These are phyloP conservation scores for Bunonema sp. DNA, from an alignment of 2,888 invertebrate genomes.

Conservation along the genomic window DNA sequence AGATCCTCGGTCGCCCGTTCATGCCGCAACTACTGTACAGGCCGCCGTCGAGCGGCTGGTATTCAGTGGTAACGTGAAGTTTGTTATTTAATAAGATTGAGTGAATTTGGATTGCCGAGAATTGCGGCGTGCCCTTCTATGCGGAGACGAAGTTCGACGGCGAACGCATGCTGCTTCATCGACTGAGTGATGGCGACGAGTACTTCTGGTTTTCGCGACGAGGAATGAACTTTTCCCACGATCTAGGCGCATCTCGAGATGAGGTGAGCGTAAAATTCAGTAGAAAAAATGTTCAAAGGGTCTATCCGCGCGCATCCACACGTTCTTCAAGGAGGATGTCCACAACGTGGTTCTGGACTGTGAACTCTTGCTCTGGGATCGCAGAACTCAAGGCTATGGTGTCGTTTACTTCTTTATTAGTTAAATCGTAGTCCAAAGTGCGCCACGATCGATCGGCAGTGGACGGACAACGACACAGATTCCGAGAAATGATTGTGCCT, in stretches of 20 bases:
- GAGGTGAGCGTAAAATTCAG: constrained; percentile 5
- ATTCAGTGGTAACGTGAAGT: no score
- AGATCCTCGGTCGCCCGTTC: no score
- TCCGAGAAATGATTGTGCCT: constrained; percentile 4
- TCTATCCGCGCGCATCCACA: constrained; percentile 10
- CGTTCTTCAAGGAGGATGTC: constrained; percentile 10
- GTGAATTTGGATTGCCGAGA: no score
- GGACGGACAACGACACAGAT: constrained; percentile 12
- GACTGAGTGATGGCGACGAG: background rate
- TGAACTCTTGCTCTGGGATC: constrained; percentile 11
- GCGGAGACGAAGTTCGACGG: constrained; percentile 18
- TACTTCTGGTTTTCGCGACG: constrained; percentile 16
- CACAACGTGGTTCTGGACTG: constrained; percentile 15
- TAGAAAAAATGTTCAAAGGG: no score
- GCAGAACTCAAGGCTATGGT: no score
- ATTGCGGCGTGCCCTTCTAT: constrained; percentile 13
- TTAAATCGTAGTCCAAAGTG: no score
- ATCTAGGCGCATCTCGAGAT: constrained; percentile 9
- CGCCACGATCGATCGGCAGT: no score
- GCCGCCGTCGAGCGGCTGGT: no score
- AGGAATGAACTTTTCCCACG: constrained; percentile 11
- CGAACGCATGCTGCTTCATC: constrained; percentile 16
- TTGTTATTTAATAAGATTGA: no score
- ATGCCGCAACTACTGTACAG: no score
- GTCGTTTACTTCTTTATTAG: no score